These are phyloP conservation scores for Tadarida brasiliensis DNA, from an alignment of 2,797 vertebrate genomes.

Conservation along the genomic window DNA sequence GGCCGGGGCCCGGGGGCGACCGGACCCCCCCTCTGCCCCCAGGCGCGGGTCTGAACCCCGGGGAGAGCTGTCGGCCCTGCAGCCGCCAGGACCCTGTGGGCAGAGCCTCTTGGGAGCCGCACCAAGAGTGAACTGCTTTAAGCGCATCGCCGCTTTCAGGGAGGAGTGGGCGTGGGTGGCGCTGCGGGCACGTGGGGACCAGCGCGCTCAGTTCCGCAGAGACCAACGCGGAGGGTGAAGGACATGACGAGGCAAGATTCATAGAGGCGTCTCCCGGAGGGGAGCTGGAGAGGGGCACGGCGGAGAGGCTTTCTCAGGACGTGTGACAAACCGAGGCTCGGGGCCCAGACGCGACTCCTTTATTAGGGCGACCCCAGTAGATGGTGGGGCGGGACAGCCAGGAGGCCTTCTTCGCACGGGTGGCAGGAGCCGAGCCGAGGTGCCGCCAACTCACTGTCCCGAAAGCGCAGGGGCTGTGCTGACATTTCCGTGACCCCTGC, in stretches of 20 bases:
- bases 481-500: conserved; percentile 65
- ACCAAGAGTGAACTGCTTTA: background rate
- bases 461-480: background rate
- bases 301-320: background rate
- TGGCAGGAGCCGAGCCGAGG: background rate
- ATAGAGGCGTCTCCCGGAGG: background rate
- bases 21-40: background rate
- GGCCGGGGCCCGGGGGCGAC: conserved; percentile 62
- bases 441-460: background rate
- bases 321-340: background rate
- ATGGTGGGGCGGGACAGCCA: background rate
- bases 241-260: background rate
- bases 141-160: background rate
- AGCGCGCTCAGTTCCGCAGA: background rate
- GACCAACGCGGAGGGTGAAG: too few species aligned
- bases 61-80: background rate
- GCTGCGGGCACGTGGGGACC: background rate
- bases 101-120: conserved; percentile 13
- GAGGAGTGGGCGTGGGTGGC: background rate
- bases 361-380: background rate
- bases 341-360: background rate
- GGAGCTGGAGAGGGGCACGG: background rate
- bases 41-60: background rate
- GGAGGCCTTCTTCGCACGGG: background rate
- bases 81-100: background rate